These are phyloP conservation scores for Magallana angulata DNA, from an alignment of 1,140 invertebrate genomes.

Conservation along the genomic window DNA sequence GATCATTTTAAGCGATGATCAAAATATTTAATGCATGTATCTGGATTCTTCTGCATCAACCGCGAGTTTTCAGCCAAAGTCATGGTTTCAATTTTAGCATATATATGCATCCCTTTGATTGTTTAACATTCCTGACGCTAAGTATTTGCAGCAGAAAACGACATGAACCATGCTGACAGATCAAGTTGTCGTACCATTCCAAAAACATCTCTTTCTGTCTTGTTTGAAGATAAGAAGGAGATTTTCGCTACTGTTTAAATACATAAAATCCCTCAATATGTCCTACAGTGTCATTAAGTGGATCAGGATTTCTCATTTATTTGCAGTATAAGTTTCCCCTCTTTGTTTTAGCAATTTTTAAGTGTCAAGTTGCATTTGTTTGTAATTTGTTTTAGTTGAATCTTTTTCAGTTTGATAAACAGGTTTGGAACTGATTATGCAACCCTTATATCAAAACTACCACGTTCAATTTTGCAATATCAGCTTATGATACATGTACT, in stretches of 20 bases:
- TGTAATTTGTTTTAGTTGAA: slow-evolving; percentile 44
- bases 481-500: slow-evolving; percentile 42
- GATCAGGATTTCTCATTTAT: slow-evolving; percentile 27
- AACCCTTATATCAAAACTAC: slow-evolving; percentile 46
- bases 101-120: neutral
- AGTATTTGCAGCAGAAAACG: slow-evolving; percentile 56
- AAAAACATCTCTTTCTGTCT: slow-evolving; percentile 63
- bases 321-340: slow-evolving; percentile 47
- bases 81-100: slow-evolving; percentile 27
- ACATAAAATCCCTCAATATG: slow-evolving; percentile 58
- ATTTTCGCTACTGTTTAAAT: slow-evolving; percentile 51
- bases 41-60: slow-evolving; percentile 40
- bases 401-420: slow-evolving; percentile 52
- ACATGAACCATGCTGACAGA: slow-evolving; percentile 56
- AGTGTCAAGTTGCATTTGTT: slow-evolving; percentile 44
- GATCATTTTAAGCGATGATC: slow-evolving; percentile 5
- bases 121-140: neutral
- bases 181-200: slow-evolving; percentile 65
- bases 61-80: slow-evolving; percentile 4
- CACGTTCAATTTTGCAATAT: slow-evolving; percentile 47
- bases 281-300: slow-evolving; percentile 42
- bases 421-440: slow-evolving; percentile 40
- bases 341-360: slow-evolving; percentile 34
- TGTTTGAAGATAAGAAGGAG: slow-evolving; percentile 56
- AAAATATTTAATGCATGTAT: slow-evolving; percentile 38